These are phyloP conservation scores for Lucilia cuprina DNA, from an alignment of 1,140 invertebrate genomes.

Conservation along the genomic window DNA sequence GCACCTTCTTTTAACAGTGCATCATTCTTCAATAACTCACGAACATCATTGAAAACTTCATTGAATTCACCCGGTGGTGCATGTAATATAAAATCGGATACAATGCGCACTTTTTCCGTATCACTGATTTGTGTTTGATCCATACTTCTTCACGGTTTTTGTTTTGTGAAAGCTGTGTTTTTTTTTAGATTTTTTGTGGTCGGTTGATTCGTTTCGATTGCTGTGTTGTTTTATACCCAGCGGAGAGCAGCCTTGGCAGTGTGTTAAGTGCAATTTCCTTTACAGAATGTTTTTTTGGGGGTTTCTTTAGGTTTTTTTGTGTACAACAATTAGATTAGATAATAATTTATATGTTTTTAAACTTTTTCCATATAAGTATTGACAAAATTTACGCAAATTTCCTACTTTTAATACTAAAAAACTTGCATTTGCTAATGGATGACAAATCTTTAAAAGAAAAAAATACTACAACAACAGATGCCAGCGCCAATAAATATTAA, in stretches of 20 bases:
- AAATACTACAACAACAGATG: not conserved
- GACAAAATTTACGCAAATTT: not conserved
- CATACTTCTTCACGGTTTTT: constrained; percentile 41
- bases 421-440: constrained; percentile 21
- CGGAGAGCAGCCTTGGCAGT: not conserved
- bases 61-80: constrained; percentile 99
- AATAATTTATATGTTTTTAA: not conserved
- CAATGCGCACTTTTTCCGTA: constrained; percentile 92
- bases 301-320: not conserved
- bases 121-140: constrained; percentile 77
- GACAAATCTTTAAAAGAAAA: constrained; percentile 18
- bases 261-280: constrained; percentile 4
- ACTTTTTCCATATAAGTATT: not conserved
- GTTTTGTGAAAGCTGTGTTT: not conserved
- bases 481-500: not conserved
- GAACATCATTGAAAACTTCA: constrained; percentile 99
- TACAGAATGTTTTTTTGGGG: not conserved
- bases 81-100: constrained; percentile 97
- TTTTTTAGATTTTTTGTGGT: constrained; percentile 40
- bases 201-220: constrained; percentile 10
- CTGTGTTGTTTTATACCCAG: not conserved
- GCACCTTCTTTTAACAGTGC: constrained; percentile 93
- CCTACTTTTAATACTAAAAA: not conserved
- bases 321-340: not conserved
- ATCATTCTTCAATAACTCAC: constrained; percentile 95